phyloP scores from a whole-genome alignment of 2,797 vertebrate species.

The Numenius phaeopus region DNA sequence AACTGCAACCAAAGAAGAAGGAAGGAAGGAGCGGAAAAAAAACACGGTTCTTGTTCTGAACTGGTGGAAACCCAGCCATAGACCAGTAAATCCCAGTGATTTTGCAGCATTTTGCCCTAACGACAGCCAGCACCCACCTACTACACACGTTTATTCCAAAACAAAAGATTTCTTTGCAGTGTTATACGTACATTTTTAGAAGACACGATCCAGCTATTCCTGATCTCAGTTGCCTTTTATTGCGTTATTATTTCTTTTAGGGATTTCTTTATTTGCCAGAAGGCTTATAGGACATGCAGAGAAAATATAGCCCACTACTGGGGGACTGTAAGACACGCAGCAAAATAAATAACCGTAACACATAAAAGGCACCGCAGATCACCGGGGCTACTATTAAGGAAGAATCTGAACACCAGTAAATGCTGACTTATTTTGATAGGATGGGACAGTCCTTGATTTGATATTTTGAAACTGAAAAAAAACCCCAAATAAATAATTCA shows the following conservation, averaged over 20 bases:
- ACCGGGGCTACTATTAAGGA: neutral
- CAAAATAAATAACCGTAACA: neutral
- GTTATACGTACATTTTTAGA: neutral
- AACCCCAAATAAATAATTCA: neutral
- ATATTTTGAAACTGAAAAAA: neutral
- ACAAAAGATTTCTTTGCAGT: neutral
- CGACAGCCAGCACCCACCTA: neutral
- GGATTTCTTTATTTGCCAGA: neutral
- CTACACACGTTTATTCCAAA: neutral
- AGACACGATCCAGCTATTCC: neutral
- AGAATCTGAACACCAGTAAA: neutral
- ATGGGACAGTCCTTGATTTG: neutral
- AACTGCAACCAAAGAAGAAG: neutral
- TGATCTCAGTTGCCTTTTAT: neutral
- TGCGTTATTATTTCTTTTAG: neutral
- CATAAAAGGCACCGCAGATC: neutral
- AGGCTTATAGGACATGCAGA: neutral
- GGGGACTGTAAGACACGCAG: neutral
- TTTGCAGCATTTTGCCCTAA: neutral
- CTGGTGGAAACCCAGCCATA: no score
- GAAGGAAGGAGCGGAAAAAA: neutral
- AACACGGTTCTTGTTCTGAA: fast-evolving
- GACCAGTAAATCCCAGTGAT: neutral
- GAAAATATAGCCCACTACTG: neutral
- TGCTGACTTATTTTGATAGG: neutral